Base-by-base conservation (phyloP, 2,888 invertebrate species). In the Drosophila eohydei region DNA sequence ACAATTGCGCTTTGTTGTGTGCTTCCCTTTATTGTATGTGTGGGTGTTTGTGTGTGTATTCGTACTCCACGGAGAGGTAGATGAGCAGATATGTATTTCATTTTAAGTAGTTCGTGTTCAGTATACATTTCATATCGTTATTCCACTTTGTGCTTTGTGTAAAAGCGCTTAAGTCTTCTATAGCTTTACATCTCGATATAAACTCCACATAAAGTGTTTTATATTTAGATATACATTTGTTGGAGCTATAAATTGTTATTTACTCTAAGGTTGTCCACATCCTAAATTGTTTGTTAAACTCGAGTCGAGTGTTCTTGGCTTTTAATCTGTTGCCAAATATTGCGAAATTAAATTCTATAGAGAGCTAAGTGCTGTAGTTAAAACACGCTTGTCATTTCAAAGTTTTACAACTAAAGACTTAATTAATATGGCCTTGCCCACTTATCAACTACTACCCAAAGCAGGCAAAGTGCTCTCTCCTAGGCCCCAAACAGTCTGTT, bases 1-100 rank as follows among this genome's bases (percentile, higher is more conserved):
- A 56, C 52, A 59, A 51, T 61, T 60, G 60, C 46, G 43, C 34
- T 56, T 59, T 67, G 66, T 55, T 50, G 21, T 32, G 34, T 36
- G 34, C 14, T 57, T 59, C 21, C 44, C 34, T 44, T 21, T 16
- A 16, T 12, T 55, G 11, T 58, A 28, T 41, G 54, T 36, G 32
- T 30, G 38, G 44, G 32, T 38, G 48, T 48, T 14, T 51, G 3
- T 21, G 32, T 40, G 26, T 14, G 9, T 1, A 8, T 28, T 4
- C 6, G 34, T 40, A 16, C 36, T 57, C 59, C 16, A 38, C 26
- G 28, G 14, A 34, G 28, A 26, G 14, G 16, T 28, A 50, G 26
- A 38, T 12, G 48, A 16, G n/a, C 11, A 48, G 30, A 48, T 48
- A 48, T 16, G 30, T 16, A 32, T 32, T 48, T 48, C 48, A 16